Conservation (phyloP, 2,113 vertebrate species). For the Tychaedon coryphoeus region DNA sequence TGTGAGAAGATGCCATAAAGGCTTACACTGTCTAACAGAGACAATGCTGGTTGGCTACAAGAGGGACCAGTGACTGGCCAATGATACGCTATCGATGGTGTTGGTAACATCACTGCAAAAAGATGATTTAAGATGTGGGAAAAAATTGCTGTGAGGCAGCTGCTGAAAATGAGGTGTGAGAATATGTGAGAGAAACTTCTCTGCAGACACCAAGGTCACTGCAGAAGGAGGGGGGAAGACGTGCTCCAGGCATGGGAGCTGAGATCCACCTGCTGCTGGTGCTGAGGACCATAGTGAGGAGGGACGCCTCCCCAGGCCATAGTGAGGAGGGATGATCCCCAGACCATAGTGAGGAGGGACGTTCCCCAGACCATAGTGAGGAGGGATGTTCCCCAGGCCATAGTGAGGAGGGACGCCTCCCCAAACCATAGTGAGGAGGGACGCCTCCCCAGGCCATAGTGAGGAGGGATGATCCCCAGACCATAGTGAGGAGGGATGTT, state of each 20-base stretch:
- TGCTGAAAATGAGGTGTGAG: background rate
- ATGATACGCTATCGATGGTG: rapidly evolving
- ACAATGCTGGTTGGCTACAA: rapidly evolving
- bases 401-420: no score
- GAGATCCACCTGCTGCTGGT: background rate
- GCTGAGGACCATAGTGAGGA: background rate
- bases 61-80: rapidly evolving
- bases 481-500: no score
- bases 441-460: no score
- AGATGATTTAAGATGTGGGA: background rate
- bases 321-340: no score
- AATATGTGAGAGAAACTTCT: background rate
- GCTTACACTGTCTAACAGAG: rapidly evolving
- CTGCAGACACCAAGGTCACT: background rate
- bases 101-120: rapidly evolving
- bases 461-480: no score
- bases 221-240: background rate
- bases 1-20: background rate
- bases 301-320: no score
- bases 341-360: no score
- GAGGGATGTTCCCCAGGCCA: no score
- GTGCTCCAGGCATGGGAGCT: rapidly evolving
- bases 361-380: no score
- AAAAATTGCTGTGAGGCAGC: background rate
- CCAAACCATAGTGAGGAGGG: no score